These are phyloP conservation scores for Calidris pugnax DNA, from an alignment of 2,113 vertebrate genomes.

Conservation along the genomic window DNA sequence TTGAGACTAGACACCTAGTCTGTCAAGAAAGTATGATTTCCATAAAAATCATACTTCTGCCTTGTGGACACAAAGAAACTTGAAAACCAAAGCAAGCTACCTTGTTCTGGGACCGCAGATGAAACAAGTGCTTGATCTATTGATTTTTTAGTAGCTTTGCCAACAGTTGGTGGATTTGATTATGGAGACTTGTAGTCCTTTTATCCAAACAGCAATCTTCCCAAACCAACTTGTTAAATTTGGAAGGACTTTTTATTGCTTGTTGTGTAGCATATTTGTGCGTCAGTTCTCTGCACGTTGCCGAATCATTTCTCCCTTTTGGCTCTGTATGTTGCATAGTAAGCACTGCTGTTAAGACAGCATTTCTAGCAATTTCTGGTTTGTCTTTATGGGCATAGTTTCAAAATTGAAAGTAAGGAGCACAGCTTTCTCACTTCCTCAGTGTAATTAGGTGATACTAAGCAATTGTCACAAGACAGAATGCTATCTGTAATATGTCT, in stretches of 20 bases:
- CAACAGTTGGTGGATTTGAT: background rate
- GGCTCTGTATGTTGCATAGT: background rate
- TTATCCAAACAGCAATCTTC: background rate
- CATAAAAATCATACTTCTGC: background rate
- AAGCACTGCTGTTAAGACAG: background rate
- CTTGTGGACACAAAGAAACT: background rate
- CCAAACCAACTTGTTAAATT: background rate
- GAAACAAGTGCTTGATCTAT: background rate
- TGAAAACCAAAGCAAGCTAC: background rate
- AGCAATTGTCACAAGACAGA: background rate
- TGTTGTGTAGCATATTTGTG: background rate
- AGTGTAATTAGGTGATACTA: background rate
- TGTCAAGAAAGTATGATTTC: background rate
- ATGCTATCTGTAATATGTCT: background rate
- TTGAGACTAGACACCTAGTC: background rate
- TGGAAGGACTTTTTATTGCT: background rate
- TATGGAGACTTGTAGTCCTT: background rate
- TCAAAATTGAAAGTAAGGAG: background rate
- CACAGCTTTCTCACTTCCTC: background rate
- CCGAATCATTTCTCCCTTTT: background rate
- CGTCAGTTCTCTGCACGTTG: background rate
- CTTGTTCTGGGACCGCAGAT: background rate
- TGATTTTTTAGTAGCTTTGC: background rate
- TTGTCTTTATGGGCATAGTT: background rate
- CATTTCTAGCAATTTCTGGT: background rate